phyloP scores from a whole-genome alignment of 2,797 vertebrate species.

The Morelia viridis region DNA sequence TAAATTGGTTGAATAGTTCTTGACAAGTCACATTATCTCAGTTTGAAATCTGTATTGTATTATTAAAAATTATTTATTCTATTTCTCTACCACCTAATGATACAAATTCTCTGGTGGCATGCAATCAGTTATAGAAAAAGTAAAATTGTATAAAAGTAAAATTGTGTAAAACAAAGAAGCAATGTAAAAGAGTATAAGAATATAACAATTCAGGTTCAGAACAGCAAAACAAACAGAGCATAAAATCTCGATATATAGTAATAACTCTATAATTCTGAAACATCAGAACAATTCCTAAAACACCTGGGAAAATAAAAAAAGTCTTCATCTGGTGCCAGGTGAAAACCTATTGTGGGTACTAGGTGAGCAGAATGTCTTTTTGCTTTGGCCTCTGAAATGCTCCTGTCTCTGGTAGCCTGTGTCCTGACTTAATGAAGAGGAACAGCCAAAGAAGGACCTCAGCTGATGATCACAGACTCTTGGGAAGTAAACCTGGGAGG shows the following conservation, averaged over 20 bases:
- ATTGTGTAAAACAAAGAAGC: background rate
- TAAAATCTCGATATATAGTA: background rate
- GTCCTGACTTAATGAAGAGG: background rate
- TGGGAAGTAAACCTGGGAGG: background rate
- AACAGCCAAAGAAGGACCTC: background rate
- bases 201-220: background rate
- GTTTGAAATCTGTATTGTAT: background rate
- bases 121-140: background rate
- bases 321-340: background rate
- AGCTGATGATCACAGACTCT: background rate
- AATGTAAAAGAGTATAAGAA: background rate
- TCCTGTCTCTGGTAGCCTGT: background rate
- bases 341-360: background rate
- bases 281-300: background rate
- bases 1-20: background rate
- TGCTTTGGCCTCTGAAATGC: background rate
- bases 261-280: background rate
- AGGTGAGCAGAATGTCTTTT: background rate
- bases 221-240: background rate
- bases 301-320: background rate
- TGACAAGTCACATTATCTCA: background rate
- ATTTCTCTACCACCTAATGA: background rate
- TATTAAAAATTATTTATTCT: background rate
- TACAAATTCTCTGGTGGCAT: background rate
- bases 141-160: background rate